phyloP scores from a whole-genome alignment of 1,140 invertebrate species.

The Papilio helenus region DNA sequence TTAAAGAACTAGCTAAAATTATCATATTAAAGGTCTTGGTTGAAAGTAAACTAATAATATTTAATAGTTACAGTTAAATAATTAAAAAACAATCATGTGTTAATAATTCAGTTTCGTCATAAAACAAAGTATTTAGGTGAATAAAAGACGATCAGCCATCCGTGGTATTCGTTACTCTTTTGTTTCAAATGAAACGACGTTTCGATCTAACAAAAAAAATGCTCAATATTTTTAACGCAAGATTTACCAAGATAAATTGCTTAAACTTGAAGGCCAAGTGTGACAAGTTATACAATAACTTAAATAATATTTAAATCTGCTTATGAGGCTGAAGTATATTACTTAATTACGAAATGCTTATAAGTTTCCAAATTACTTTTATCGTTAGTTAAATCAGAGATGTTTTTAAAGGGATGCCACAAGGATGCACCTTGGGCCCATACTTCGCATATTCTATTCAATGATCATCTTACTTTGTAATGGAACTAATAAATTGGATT shows the following conservation, averaged over 20 bases:
- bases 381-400: neutral
- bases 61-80: neutral
- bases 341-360: neutral
- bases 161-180: neutral
- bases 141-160: neutral
- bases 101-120: neutral
- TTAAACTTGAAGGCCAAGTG: neutral
- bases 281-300: neutral
- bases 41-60: neutral
- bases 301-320: neutral
- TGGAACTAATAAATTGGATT: conserved; percentile 2
- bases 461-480: neutral
- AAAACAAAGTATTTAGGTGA: neutral
- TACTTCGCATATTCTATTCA: neutral
- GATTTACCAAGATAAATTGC: neutral
- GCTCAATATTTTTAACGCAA: neutral
- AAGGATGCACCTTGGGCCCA: neutral
- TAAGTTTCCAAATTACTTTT: neutral
- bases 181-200: neutral
- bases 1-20: too few species aligned
- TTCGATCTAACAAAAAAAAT: neutral
- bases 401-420: neutral
- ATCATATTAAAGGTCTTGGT: neutral
- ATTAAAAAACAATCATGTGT: neutral
- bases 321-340: neutral